A percentile compares a stretch with the other conserved stretches of the same genome.
Evolutionary conservation across 2,888 invertebrate genomes (phyloP).

Genomic region (Molanna angustata): DNA sequence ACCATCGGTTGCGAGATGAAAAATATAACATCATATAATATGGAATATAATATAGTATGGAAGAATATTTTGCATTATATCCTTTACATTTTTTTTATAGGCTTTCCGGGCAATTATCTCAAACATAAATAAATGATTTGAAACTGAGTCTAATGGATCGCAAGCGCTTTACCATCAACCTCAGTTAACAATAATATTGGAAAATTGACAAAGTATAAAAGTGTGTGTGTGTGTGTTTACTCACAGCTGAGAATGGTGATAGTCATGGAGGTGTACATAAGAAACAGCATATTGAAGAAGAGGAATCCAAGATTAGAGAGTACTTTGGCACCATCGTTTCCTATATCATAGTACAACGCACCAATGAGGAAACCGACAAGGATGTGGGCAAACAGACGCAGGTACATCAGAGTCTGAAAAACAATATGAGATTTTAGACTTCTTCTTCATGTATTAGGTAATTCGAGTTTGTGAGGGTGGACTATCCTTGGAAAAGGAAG

Average conservation of each 20-base stretch:
- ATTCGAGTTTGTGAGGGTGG: too few species aligned
- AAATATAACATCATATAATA: too few species aligned
- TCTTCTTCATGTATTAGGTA: too few species aligned
- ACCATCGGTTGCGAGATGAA: too few species aligned
- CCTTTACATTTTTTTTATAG: too few species aligned
- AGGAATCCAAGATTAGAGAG: conserved; percentile 94
- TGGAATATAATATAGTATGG: too few species aligned
- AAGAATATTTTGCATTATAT: too few species aligned
- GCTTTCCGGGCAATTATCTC: not conserved
- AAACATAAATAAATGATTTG: not conserved
- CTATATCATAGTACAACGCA: conserved; percentile 91
- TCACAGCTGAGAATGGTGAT: conserved; percentile 96
- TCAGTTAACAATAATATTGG: not conserved
- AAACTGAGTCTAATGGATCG: not conserved
- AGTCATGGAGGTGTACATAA: conserved; percentile 99
- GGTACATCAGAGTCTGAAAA: conserved; percentile 88
- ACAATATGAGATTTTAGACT: too few species aligned
- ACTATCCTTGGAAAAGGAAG: too few species aligned
- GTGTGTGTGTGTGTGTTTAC: conserved; percentile 42
- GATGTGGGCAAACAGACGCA: conserved; percentile 90
- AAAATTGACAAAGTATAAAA: too few species aligned
- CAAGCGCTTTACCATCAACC: not conserved
- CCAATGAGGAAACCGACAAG: conserved; percentile 93
- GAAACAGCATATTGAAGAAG: conserved; percentile 97
- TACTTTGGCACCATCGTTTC: conserved; percentile 94